Evolutionary conservation across 2,113 vertebrate species (phyloP).

Genomic region (Rhinopomastus cyanomelas): DNA sequence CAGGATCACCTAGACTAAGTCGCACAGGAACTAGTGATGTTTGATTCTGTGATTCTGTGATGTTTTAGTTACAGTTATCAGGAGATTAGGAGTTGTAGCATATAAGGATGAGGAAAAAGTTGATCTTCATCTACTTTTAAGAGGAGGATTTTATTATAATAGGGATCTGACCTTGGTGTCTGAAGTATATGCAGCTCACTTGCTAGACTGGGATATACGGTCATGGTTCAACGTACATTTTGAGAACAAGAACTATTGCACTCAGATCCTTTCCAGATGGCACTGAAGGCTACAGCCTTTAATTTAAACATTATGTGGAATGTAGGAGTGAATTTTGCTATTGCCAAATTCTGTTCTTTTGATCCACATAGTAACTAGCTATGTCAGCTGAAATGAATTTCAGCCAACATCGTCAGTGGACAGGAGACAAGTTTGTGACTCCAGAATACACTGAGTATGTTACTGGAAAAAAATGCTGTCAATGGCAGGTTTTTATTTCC

Average conservation of each 20-base stretch:
- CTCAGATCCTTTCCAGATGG: slow-evolving; percentile 1
- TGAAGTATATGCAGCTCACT: not conserved
- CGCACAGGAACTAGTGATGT: no score
- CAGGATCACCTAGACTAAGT: no score
- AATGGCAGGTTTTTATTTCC: accelerated
- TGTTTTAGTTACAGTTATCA: not conserved
- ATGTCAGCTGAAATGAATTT: not conserved
- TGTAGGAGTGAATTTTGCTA: not conserved
- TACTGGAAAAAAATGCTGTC: not conserved
- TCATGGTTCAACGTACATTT: not conserved
- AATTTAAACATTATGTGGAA: not conserved
- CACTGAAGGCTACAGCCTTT: not conserved
- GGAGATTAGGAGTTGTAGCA: not conserved
- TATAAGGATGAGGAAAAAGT: not conserved
- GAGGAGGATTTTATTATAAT: not conserved
- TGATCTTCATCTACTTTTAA: not conserved
- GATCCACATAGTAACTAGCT: not conserved
- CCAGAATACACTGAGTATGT: not conserved
- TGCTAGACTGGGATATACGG: not conserved
- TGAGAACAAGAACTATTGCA: not conserved
- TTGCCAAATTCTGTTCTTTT: not conserved
- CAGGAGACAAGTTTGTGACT: not conserved
- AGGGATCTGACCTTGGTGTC: not conserved
- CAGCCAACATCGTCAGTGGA: not conserved
- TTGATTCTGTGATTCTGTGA: no score